phyloP scores from a whole-genome alignment of 2,113 vertebrate species.

The Tupaia chinensis region DNA sequence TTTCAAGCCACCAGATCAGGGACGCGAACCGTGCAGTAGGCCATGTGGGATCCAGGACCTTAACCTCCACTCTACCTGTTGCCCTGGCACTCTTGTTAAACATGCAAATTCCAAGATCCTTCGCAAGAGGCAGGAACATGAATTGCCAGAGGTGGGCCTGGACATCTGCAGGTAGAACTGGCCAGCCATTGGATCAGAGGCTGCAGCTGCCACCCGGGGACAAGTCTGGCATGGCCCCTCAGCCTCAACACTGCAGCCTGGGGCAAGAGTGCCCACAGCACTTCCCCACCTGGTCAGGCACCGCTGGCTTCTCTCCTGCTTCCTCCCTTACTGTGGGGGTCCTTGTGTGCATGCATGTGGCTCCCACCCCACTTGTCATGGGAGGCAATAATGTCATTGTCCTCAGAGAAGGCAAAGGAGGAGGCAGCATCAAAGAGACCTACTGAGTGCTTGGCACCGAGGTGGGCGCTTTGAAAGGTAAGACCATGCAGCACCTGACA shows the following conservation, averaged over 20 bases:
- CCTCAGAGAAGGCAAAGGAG: not conserved
- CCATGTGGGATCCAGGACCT: too few species aligned
- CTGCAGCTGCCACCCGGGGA: not conserved
- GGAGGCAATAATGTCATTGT: not conserved
- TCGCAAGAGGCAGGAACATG: not conserved
- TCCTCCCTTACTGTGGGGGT: not conserved
- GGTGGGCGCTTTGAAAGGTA: not conserved
- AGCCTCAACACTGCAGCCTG: not conserved
- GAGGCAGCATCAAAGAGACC: not conserved
- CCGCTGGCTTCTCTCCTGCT: not conserved
- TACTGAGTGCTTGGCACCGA: not conserved
- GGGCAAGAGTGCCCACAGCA: not conserved
- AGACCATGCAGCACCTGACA: not conserved
- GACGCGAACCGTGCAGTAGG: too few species aligned
- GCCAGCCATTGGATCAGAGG: not conserved
- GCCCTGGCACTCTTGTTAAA: not conserved
- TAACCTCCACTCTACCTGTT: too few species aligned
- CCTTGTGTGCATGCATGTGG: not conserved
- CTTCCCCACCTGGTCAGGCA: not conserved
- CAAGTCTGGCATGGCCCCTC: not conserved
- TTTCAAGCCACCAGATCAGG: too few species aligned
- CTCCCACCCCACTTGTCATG: not conserved
- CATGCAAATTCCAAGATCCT: not conserved
- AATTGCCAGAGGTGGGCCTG: not conserved
- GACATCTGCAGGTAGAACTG: not conserved